Evolutionary conservation across 2,888 invertebrate species (phyloP).

Genomic region (Arctia plantaginis): DNA sequence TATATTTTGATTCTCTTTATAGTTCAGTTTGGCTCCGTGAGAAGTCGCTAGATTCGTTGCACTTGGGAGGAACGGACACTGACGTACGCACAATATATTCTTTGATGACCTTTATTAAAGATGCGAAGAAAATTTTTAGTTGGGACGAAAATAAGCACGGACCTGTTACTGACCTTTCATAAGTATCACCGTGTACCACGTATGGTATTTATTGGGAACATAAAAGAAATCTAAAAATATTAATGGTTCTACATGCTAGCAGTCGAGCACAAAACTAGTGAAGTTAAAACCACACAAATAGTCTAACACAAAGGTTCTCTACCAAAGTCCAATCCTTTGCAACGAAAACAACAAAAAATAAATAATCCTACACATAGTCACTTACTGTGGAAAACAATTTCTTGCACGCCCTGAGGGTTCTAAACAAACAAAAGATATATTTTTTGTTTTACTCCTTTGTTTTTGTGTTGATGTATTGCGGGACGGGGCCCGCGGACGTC

Average conservation of each 20-base stretch:
- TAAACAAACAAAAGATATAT: constrained; percentile 62
- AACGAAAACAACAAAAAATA: constrained; percentile 50
- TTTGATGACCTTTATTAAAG: neutral
- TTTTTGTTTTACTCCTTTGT: constrained; percentile 46
- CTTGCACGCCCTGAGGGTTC: constrained; percentile 60
- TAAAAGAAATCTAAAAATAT: neutral
- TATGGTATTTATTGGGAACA: neutral
- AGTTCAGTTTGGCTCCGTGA: too few species aligned
- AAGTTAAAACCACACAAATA: neutral
- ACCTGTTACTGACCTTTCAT: neutral
- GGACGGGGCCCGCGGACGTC: constrained; percentile 43
- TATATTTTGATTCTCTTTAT: too few species aligned
- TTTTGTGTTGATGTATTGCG: constrained; percentile 64
- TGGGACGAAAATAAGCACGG: neutral
- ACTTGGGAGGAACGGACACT: neutral
- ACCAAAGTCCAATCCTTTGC: constrained; percentile 23
- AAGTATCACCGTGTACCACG: neutral
- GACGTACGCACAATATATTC: neutral
- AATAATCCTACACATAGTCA: constrained; percentile 50
- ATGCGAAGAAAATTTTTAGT: neutral
- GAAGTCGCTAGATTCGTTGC: neutral
- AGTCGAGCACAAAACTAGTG: neutral
- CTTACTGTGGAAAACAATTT: constrained; percentile 61
- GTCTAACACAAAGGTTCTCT: constrained; percentile 5
- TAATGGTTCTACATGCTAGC: neutral